phyloP scores from a whole-genome alignment of 1,140 invertebrate species.

The Luehdorfia chinensis region DNA sequence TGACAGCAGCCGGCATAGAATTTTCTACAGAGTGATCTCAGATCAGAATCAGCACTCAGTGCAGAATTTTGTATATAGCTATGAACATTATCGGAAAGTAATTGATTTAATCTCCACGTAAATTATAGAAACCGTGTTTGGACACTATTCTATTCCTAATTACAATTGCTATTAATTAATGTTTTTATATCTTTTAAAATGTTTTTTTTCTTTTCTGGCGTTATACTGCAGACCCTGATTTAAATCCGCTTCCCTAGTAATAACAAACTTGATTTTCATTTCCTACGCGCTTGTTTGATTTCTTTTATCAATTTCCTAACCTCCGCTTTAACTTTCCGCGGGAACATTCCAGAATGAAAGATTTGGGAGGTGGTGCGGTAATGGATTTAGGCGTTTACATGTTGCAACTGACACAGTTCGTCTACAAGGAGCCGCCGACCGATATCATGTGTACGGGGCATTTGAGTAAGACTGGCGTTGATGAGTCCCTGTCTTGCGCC shows the following conservation, averaged over 20 bases:
- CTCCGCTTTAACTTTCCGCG: not conserved
- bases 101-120: no score
- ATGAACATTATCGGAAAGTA: no score
- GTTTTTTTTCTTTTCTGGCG: not conserved
- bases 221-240: not conserved
- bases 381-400: slow-evolving; percentile 89
- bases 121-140: no score
- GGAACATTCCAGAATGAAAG: slow-evolving; percentile 69
- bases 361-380: slow-evolving; percentile 87
- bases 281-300: slow-evolving; percentile 4
- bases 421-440: slow-evolving; percentile 82
- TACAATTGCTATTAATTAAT: no score
- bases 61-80: no score
- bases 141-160: not conserved
- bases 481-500: slow-evolving; percentile 80
- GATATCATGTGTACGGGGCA: slow-evolving; percentile 81
- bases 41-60: no score
- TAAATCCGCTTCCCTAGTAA: not conserved
- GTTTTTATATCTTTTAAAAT: not conserved
- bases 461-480: slow-evolving; percentile 82
- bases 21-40: no score
- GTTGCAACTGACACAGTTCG: slow-evolving; percentile 84
- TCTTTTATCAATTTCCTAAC: not conserved
- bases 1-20: no score
- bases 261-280: not conserved